Conservation (phyloP, 2,797 vertebrate species). For the Amazona ochrocephala region DNA sequence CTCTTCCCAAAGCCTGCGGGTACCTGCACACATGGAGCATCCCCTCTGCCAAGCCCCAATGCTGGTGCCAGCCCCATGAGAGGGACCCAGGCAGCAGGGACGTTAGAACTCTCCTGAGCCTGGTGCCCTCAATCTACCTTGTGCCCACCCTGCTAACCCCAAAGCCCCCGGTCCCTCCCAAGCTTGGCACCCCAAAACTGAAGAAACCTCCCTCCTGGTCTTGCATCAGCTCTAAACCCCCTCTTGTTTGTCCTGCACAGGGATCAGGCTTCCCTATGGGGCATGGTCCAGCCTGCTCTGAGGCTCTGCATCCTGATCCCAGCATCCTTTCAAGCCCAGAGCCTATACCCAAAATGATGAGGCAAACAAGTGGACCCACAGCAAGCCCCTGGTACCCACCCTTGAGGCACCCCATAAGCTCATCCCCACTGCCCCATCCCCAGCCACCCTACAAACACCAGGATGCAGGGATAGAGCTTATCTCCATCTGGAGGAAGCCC, state of each 20-base stretch:
- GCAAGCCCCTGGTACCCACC: background rate
- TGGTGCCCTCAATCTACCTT: background rate
- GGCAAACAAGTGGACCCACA: fast-evolving
- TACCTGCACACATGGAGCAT: background rate
- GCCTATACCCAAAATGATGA: background rate
- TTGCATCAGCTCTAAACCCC: background rate
- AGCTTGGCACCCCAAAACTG: background rate
- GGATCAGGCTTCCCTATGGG: background rate
- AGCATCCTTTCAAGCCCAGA: background rate
- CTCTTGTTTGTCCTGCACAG: background rate
- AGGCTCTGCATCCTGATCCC: background rate
- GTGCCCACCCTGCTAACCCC: background rate
- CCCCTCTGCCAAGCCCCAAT: fast-evolving
- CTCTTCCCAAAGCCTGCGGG: background rate
- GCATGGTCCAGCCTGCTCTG: background rate
- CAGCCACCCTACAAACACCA: background rate
- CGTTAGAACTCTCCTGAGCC: background rate
- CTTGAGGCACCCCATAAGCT: background rate
- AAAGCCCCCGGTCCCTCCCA: background rate
- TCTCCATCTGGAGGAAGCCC: background rate
- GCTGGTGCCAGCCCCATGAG: fast-evolving
- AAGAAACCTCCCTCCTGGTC: background rate
- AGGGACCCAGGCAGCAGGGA: background rate
- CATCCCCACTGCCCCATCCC: fast-evolving
- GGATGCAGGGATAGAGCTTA: background rate